A percentile compares a stretch with the other conserved stretches of the same genome.
Evolutionary conservation across 37 sponge, comb jelly and placozoan genomes (phyloP).

Genomic region (Cliona cf. orientalis): DNA sequence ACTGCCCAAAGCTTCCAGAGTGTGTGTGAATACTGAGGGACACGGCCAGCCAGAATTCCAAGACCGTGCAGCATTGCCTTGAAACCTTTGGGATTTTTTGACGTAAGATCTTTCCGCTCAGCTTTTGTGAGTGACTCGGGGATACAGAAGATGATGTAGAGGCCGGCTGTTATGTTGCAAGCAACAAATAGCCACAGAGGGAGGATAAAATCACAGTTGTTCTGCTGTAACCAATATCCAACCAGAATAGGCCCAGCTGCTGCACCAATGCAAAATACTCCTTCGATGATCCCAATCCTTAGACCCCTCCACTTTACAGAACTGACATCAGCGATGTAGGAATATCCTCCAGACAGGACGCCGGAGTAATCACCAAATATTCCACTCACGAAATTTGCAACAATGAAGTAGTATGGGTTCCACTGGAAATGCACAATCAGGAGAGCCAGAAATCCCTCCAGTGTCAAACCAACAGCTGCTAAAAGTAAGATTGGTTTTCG

Average conservation of each 20-base stretch:
- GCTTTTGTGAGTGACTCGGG: constrained; percentile 47
- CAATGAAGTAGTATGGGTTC: constrained; percentile 29
- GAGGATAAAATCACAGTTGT: constrained; percentile 40
- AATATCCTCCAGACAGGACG: constrained; percentile 22
- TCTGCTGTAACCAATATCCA: constrained; percentile 37
- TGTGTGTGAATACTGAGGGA: not conserved
- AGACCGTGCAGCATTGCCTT: not conserved
- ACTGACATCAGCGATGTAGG: constrained; percentile 67
- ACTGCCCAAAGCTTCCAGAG: constrained; percentile 40
- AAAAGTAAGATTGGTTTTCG: constrained; percentile 45
- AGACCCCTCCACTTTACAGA: constrained; percentile 44
- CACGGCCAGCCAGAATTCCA: not conserved
- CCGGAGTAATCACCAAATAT: constrained; percentile 45
- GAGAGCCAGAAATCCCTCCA: constrained; percentile 2
- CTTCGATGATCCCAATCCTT: constrained; percentile 44
- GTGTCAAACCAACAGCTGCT: not conserved
- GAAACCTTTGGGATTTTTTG: constrained; percentile 9
- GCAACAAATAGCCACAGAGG: constrained; percentile 20
- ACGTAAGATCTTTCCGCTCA: constrained; percentile 4
- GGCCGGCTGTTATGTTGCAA: not conserved
- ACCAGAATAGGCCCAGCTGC: constrained; percentile 13
- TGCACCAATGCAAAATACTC: constrained; percentile 16
- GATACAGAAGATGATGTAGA: constrained; percentile 40
- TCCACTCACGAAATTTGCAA: constrained; percentile 21
- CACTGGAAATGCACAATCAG: constrained; percentile 29